These are phyloP conservation scores for Trichogramma dendrolimi DNA, from an alignment of 2,888 invertebrate species.

Conservation along the genomic window DNA sequence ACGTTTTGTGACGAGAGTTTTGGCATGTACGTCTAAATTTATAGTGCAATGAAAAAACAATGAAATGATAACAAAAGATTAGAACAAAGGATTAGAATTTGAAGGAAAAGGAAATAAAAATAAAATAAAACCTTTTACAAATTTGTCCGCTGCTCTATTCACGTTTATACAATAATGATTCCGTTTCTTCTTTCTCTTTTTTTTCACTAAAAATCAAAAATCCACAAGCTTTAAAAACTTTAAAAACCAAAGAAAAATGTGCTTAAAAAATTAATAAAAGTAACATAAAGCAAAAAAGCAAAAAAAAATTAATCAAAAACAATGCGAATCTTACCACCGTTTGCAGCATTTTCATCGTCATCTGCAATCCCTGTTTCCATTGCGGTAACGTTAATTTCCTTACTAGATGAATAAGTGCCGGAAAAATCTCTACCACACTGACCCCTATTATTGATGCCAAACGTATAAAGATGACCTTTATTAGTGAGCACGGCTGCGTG, in stretches of 20 bases:
- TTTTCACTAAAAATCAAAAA: no score
- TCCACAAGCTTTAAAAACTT: neutral
- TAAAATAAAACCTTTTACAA: slow-evolving; percentile 14
- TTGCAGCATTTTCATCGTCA: slow-evolving; percentile 45
- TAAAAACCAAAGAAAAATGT: neutral
- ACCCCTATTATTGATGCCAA: slow-evolving; percentile 96
- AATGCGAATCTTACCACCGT: slow-evolving; percentile 41
- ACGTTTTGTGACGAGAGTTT: neutral
- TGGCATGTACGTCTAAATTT: neutral
- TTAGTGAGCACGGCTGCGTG: slow-evolving; percentile 86
- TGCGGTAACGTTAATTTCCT: slow-evolving; percentile 52
- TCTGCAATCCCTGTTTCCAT: slow-evolving; percentile 57
- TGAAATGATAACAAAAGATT: neutral
- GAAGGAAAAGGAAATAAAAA: slow-evolving; percentile 5
- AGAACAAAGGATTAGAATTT: neutral
- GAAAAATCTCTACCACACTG: slow-evolving; percentile 89
- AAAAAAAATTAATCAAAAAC: neutral
- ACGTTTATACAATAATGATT: neutral
- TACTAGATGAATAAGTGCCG: slow-evolving; percentile 54
- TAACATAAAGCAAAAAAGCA: neutral
- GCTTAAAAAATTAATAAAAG: neutral
- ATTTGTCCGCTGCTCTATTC: slow-evolving; percentile 3
- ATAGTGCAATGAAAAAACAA: no score
- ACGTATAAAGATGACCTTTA: slow-evolving; percentile 88
- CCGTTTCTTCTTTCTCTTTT: no score